Evolutionary conservation across 2,888 invertebrate species (phyloP).

Genomic region (Sacculina carcini): DNA sequence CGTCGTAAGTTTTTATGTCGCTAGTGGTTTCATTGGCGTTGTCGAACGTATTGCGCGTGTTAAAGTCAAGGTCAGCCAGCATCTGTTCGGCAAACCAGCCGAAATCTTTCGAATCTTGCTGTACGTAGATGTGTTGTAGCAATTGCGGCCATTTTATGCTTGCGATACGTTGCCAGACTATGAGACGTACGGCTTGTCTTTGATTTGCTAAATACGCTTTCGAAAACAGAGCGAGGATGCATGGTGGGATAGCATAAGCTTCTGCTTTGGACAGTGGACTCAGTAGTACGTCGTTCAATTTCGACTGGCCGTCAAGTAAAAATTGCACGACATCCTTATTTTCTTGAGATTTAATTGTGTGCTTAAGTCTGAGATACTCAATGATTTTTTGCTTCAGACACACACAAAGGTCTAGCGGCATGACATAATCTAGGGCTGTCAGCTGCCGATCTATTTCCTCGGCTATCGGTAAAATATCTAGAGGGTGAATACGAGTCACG

Average conservation of each 20-base stretch:
- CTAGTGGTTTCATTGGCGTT: too few species aligned
- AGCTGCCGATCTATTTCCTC: not conserved
- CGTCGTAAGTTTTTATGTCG: too few species aligned
- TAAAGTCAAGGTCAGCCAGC: not conserved
- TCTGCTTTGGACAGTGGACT: not conserved
- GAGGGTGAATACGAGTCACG: not conserved
- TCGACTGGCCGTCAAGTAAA: too few species aligned
- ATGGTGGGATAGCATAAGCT: not conserved
- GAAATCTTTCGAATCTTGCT: not conserved
- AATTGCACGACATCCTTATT: too few species aligned
- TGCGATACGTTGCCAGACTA: not conserved
- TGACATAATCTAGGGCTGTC: not conserved
- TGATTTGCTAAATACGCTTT: not conserved
- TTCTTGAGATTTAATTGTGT: too few species aligned
- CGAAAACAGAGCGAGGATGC: not conserved
- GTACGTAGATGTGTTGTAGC: not conserved
- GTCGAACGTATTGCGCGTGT: not conserved
- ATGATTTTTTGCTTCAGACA: not conserved
- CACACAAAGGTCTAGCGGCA: not conserved
- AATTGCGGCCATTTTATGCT: not conserved
- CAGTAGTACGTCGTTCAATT: not conserved
- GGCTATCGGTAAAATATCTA: not conserved
- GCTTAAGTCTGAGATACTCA: not conserved
- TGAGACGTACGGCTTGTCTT: not conserved
- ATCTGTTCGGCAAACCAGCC: not conserved